Conservation (phyloP, 2,797 vertebrate species). For the Notolepis coatsorum region DNA sequence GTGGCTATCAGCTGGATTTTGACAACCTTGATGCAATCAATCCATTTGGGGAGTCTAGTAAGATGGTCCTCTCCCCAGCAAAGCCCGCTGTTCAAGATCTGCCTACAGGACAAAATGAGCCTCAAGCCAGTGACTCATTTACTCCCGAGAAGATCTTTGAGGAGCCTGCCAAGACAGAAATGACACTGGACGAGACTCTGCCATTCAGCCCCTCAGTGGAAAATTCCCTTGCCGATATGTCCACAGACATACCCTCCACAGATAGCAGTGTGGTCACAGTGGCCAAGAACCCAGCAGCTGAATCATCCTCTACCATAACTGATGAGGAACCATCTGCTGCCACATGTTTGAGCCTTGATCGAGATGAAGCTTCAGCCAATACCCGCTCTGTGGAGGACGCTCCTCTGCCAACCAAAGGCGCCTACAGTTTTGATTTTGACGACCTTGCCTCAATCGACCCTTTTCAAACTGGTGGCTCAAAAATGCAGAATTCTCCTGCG, state of each 20-base stretch:
- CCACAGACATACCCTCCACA: conserved; percentile 60
- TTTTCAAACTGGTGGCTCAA: too few relatives aligned
- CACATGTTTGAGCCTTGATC: too few relatives aligned
- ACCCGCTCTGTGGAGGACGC: too few relatives aligned
- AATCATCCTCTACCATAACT: too few relatives aligned
- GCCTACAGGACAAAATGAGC: conserved; percentile 7
- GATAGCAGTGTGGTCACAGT: conserved; percentile 82
- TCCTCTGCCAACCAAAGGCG: too few relatives aligned
- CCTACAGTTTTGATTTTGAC: too few relatives aligned
- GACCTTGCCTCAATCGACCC: too few relatives aligned
- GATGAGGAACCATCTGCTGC: too few relatives aligned
- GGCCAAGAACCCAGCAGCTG: too few relatives aligned
- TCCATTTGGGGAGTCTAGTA: conserved; percentile 70
- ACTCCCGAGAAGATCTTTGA: conserved; percentile 18
- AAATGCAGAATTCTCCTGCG: too few relatives aligned
- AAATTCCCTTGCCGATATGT: conserved; percentile 70
- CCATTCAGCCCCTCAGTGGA: conserved; percentile 73
- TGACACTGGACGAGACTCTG: conserved; percentile 75
- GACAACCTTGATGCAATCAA: conserved; percentile 68
- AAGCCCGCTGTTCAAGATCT: conserved; percentile 27
- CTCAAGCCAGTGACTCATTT: background rate
- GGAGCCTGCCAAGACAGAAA: conserved; percentile 41
- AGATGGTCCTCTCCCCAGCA: conserved; percentile 60
- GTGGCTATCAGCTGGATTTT: conserved; percentile 81
- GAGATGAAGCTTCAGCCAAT: too few relatives aligned